Percentiles rank a stretch among this genome's conserved stretches.
Conservation (phyloP, 2,113 vertebrate species). For the Thalassoma bifasciatum region DNA sequence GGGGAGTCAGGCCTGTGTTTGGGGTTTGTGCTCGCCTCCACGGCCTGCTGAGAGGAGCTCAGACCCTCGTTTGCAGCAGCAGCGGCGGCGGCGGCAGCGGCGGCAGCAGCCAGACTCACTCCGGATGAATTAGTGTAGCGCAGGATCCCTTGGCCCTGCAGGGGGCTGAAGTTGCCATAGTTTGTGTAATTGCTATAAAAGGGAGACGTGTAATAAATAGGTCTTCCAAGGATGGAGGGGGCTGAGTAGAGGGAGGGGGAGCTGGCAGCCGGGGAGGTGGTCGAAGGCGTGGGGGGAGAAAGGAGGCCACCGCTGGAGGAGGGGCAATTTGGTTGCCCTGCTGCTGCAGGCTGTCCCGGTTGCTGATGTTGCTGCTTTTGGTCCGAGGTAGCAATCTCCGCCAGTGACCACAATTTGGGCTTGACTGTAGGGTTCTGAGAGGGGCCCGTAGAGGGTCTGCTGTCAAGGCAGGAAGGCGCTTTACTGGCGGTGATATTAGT, state of each 20-base stretch:
- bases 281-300: slow-evolving; percentile 85
- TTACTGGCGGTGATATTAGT: slow-evolving; percentile 79
- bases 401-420: slow-evolving; percentile 97
- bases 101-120: slow-evolving; percentile 81
- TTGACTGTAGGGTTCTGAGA: slow-evolving; percentile 88
- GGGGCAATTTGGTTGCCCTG: slow-evolving; percentile 81
- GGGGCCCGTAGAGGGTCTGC: slow-evolving; percentile 80
- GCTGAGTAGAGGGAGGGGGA: slow-evolving; percentile 88
- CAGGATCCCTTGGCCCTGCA: slow-evolving; percentile 96
- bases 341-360: slow-evolving; percentile 70
- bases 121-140: slow-evolving; percentile 89
- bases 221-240: slow-evolving; percentile 94
- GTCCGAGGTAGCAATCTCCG: slow-evolving; percentile 99
- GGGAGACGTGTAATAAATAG: slow-evolving; percentile 97
- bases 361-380: slow-evolving; percentile 87
- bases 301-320: slow-evolving; percentile 83
- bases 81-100: slow-evolving; percentile 71
- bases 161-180: slow-evolving; percentile 96
- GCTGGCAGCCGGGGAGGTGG: slow-evolving; percentile 85
- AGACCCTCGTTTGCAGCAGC: slow-evolving; percentile 86
- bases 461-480: slow-evolving; percentile 86
- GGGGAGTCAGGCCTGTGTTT: slow-evolving; percentile 90
- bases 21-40: slow-evolving; percentile 83
- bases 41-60: slow-evolving; percentile 77
- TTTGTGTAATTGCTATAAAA: slow-evolving; percentile 99